These are phyloP conservation scores for Zonitis immaculata DNA, from an alignment of 2,888 invertebrate species.

Conservation along the genomic window DNA sequence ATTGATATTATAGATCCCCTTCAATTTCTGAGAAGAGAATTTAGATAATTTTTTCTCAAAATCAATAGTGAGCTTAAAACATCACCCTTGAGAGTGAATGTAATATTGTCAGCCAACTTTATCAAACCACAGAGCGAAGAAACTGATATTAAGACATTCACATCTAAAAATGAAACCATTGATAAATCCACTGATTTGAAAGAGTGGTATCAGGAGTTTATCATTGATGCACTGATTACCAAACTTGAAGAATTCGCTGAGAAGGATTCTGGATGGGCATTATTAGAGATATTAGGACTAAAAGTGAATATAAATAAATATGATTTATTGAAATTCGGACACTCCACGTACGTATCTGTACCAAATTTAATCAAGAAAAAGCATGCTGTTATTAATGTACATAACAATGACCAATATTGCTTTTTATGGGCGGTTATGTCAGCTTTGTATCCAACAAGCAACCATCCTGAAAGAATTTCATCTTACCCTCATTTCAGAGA, in stretches of 20 bases:
- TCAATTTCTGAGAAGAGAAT: conserved; percentile 5
- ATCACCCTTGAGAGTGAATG: conserved; percentile 14
- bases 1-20: conserved; percentile 2
- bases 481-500: conserved; percentile 25
- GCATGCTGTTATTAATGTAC: conserved; percentile 28
- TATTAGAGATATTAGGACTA: too few species aligned
- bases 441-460: conserved; percentile 21
- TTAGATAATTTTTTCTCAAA: conserved; percentile 10
- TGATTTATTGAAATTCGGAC: conserved; percentile 21
- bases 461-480: conserved; percentile 14
- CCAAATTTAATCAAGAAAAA: conserved; percentile 22
- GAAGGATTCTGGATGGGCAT: too few species aligned
- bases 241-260: conserved; percentile 25
- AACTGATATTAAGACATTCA: too few species aligned
- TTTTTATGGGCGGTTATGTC: conserved; percentile 30
- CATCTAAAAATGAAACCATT: background rate
- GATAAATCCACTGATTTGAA: conserved; percentile 10
- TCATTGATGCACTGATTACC: conserved; percentile 5
- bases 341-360: conserved; percentile 27
- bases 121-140: conserved; percentile 16
- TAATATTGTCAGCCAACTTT: conserved; percentile 15
- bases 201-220: background rate
- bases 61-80: conserved; percentile 11
- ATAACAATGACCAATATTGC: conserved; percentile 29
- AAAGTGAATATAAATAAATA: conserved; percentile 28